A percentile compares a stretch with the other conserved stretches of the same genome.
Evolutionary conservation across 2,888 invertebrate species (phyloP).

Genomic region (Eupithecia tripunctaria): DNA sequence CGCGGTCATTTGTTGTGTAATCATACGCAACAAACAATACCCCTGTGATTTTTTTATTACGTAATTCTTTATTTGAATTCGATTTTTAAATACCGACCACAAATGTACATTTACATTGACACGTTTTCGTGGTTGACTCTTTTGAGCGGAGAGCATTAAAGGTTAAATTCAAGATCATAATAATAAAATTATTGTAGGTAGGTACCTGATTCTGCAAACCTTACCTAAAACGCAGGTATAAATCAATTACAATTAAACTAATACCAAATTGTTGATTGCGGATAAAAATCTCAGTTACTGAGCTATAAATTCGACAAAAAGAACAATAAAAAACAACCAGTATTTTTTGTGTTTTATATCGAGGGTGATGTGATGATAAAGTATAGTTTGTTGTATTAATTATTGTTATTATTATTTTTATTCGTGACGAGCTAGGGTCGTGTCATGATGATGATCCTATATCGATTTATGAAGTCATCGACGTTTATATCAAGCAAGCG

Average conservation of each 20-base stretch:
- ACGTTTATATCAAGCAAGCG: constrained; percentile 53
- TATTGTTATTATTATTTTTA: too few species aligned
- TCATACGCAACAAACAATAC: constrained; percentile 75
- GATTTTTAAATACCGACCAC: constrained; percentile 51
- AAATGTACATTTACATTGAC: constrained; percentile 30
- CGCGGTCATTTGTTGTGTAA: constrained; percentile 81
- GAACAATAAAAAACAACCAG: constrained; percentile 38
- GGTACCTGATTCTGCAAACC: constrained; percentile 6
- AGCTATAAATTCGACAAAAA: constrained; percentile 30
- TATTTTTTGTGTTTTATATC: constrained; percentile 23
- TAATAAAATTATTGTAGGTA: constrained; percentile 14
- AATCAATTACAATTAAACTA: constrained; percentile 8
- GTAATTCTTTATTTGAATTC: constrained; percentile 51
- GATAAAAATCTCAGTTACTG: constrained; percentile 20
- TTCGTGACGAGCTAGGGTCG: constrained; percentile 54
- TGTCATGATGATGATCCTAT: constrained; percentile 62
- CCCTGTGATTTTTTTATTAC: constrained; percentile 65
- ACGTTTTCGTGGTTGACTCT: constrained; percentile 25
- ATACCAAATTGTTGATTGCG: background rate
- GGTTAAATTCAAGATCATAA: constrained; percentile 25
- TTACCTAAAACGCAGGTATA: constrained; percentile 16
- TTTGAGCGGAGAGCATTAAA: constrained; percentile 13
- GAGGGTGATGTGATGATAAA: constrained; percentile 13
- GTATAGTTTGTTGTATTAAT: too few species aligned
- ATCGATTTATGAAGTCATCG: constrained; percentile 71